phyloP scores from a whole-genome alignment of 2,888 invertebrate genomes.

The Pherbina coryleti region DNA sequence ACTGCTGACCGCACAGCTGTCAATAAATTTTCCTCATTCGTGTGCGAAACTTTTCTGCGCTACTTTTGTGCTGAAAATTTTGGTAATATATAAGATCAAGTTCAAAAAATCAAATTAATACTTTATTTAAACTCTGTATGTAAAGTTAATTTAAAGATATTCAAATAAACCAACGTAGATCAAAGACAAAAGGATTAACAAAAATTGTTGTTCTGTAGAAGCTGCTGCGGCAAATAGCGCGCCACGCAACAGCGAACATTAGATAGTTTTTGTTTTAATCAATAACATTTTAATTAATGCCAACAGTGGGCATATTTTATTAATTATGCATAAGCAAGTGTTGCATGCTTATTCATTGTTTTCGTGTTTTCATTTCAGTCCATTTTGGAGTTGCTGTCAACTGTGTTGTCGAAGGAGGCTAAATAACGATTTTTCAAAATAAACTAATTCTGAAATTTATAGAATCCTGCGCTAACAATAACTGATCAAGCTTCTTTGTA shows the following conservation, averaged over 20 bases:
- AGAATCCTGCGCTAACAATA: not conserved
- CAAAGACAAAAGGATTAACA: not conserved
- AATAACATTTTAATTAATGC: not conserved
- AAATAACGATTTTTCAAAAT: not conserved
- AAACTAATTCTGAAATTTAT: not conserved
- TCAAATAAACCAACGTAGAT: not conserved
- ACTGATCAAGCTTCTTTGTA: conserved; percentile 6
- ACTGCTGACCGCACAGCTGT: not conserved
- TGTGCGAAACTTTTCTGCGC: conserved; percentile 3
- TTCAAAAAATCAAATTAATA: not conserved
- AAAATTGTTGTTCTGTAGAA: not conserved
- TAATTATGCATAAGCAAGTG: not conserved
- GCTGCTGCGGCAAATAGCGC: not conserved
- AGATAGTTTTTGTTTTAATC: not conserved
- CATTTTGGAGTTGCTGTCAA: not conserved
- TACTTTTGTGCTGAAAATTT: not conserved
- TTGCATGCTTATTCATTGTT: not conserved
- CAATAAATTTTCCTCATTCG: not conserved
- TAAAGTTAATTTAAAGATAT: not conserved
- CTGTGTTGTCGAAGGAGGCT: conserved; percentile 2
- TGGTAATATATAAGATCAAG: not conserved
- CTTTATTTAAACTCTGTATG: not conserved
- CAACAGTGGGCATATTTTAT: not conserved
- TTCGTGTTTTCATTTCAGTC: not conserved
- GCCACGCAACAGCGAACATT: not conserved